A percentile compares a stretch with the other conserved stretches of the same genome.
These are phyloP conservation scores for Ivindomyrus marchei DNA, from an alignment of 2,113 vertebrate genomes.

Conservation along the genomic window DNA sequence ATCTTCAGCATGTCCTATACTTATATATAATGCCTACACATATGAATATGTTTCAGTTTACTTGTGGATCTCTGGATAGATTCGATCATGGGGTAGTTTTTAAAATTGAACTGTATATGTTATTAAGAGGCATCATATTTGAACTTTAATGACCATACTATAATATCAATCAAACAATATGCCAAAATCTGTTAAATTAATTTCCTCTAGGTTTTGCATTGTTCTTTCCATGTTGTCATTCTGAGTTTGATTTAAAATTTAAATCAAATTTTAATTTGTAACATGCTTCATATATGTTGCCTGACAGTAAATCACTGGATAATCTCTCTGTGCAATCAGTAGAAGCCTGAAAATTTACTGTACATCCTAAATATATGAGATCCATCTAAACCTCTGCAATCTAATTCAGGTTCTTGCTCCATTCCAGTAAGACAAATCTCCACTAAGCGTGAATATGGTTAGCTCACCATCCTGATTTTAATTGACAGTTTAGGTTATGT, in stretches of 20 bases:
- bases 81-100: neutral
- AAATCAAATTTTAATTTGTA: neutral
- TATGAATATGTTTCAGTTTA: neutral
- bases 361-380: neutral
- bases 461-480: neutral
- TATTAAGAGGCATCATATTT: neutral
- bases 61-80: neutral
- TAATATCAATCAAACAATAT: neutral
- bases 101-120: neutral
- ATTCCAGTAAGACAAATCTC: neutral
- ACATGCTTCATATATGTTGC: neutral
- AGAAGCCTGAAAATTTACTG: neutral
- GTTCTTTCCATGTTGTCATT: neutral
- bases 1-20: neutral
- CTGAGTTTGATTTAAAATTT: neutral
- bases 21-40: neutral
- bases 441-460: neutral
- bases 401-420: neutral
- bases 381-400: neutral
- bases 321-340: neutral
- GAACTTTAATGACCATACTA: neutral
- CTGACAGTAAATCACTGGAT: neutral
- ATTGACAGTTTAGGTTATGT: neutral
- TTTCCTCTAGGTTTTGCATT: neutral
- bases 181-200: neutral